Evolutionary conservation across 2,888 invertebrate genomes (phyloP), one percentile per base, ranked within the genome.

Genomic region (Hesperia comma): DNA sequence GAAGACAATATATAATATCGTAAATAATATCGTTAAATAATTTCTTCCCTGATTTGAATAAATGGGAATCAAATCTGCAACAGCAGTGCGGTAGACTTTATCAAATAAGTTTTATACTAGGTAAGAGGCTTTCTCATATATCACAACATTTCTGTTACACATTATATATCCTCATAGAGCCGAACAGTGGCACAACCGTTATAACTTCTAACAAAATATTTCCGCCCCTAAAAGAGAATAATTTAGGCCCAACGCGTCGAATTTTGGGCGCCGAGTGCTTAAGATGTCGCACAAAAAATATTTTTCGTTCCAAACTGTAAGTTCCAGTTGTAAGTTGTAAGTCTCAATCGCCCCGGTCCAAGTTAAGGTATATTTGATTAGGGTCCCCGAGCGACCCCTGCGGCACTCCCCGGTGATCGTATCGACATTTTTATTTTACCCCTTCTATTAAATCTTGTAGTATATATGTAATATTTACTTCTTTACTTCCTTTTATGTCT

Each of bases 321-420:
- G n/a, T n/a, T 49, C 73, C 76, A 72, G 51, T 51, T 51, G 51
- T 51, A 26, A 79, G 82, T 79, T 81, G 80, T 85, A 85, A 81
- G 81, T 82, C 78, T 78, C 78, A 82, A 80, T 79, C 79, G 80
- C 78, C 78, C 74, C 75, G 75, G 79, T 79, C 67, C 71, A 71
- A 69, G 73, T 72, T 85, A 86, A 90, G 84, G 87, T 86, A 82
- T 87, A 88, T 90, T 90, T 90, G 89, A 90, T 90, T 85, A 88
- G 82, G 87, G 85, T 81, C 81, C 77, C 77, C 72, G 19, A 32
- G 66, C 51, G 51, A 40, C 33, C 61, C 66, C 66, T 82, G 79
- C 71, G 77, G 76, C 79, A 77, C 75, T 74, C 79, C 80, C 78
- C 71, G 63, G 77, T 77, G 77, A 80, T 81, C 84, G 83, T 83